Evolutionary conservation across 2,888 invertebrate genomes (phyloP).

Genomic region (Lagria hirta): DNA sequence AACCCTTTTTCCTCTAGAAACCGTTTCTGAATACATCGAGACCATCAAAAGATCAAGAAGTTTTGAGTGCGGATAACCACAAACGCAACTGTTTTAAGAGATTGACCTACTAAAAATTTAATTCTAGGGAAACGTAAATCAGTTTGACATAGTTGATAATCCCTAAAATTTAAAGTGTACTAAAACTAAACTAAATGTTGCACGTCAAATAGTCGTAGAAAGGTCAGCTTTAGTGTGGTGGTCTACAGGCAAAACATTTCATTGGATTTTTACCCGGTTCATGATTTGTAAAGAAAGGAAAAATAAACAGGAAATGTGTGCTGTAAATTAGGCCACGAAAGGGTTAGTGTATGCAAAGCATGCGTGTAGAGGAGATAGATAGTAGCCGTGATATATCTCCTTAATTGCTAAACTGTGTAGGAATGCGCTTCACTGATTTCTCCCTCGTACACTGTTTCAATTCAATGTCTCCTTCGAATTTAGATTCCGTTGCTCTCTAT

Average conservation of each 20-base stretch:
- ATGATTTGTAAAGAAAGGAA: not conserved
- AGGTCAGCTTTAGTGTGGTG: too few species aligned
- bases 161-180: too few species aligned
- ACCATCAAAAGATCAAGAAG: slow-evolving; percentile 24
- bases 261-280: too few species aligned
- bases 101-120: not conserved
- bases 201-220: too few species aligned
- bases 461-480: slow-evolving; percentile 22
- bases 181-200: too few species aligned
- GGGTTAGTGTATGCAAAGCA: too few species aligned
- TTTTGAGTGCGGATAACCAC: slow-evolving; percentile 23
- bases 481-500: slow-evolving; percentile 13
- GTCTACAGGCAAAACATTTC: too few species aligned
- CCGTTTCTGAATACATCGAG: not conserved
- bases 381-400: slow-evolving; percentile 27
- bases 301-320: slow-evolving; percentile 24
- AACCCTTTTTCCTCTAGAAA: slow-evolving; percentile 2
- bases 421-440: slow-evolving; percentile 28
- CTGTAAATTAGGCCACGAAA: slow-evolving; percentile 22
- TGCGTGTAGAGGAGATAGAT: slow-evolving; percentile 22
- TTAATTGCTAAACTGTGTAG: slow-evolving; percentile 31
- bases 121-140: too few species aligned
- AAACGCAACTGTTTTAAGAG: slow-evolving; percentile 7
- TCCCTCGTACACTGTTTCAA: slow-evolving; percentile 19
- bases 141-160: too few species aligned